A percentile compares a stretch with the other conserved stretches of the same genome.
Evolutionary conservation across 2,888 invertebrate genomes (phyloP).

Genomic region (Nasonovia ribisnigri): DNA sequence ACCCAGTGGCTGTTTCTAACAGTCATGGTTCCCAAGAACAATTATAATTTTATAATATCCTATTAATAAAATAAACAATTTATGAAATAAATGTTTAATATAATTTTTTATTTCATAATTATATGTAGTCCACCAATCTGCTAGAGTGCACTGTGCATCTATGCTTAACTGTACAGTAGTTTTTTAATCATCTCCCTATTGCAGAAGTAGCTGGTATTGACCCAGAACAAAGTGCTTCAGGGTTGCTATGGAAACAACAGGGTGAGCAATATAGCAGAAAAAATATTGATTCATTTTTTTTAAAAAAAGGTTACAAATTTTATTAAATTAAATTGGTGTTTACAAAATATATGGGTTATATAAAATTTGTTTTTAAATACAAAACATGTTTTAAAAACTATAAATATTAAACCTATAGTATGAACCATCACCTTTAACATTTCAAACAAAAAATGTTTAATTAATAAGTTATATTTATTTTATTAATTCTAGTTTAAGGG

Average conservation of each 20-base stretch:
- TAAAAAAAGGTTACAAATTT: constrained; percentile 50
- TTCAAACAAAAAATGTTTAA: constrained; percentile 16
- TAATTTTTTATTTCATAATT: neutral
- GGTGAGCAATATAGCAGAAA: constrained; percentile 9
- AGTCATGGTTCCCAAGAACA: constrained; percentile 43
- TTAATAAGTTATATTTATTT: constrained; percentile 28
- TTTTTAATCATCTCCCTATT: neutral
- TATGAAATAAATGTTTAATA: neutral
- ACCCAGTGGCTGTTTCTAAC: constrained; percentile 23
- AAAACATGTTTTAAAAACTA: constrained; percentile 36
- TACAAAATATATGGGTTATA: constrained; percentile 54
- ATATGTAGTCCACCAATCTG: neutral
- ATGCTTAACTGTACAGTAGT: too few species aligned
- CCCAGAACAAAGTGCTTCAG: neutral
- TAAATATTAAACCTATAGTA: constrained; percentile 52
- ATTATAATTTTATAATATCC: neutral
- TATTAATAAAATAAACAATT: neutral
- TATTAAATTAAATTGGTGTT: constrained; percentile 60
- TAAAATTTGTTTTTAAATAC: constrained; percentile 42
- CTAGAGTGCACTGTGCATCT: neutral
- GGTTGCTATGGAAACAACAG: constrained; percentile 56
- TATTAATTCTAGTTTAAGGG: constrained; percentile 6
- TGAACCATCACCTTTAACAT: constrained; percentile 59
- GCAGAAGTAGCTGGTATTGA: constrained; percentile 36
- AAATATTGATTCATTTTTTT: neutral